These are phyloP conservation scores for Rhincodon typus DNA, from an alignment of 2,797 vertebrate genomes.

Conservation along the genomic window DNA sequence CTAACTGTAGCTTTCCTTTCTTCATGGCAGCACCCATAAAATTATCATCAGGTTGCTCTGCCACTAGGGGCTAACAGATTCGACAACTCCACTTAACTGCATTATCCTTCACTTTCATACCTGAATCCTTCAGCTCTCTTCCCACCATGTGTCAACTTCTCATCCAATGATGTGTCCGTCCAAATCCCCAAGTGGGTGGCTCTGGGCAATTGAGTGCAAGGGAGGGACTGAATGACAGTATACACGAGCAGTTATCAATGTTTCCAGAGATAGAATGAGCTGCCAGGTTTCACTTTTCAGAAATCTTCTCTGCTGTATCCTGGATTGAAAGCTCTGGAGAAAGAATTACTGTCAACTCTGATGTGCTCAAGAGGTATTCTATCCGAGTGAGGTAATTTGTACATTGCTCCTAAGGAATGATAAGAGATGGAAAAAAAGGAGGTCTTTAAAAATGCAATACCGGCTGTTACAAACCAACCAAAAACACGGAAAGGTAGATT, in stretches of 20 bases:
- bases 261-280: not conserved
- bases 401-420: not conserved
- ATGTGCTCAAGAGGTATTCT: not conserved
- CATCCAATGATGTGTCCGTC: not conserved
- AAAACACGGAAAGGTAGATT: not conserved
- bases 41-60: not conserved
- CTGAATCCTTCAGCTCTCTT: not conserved
- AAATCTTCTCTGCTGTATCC: not conserved
- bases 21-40: not conserved
- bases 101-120: not conserved
- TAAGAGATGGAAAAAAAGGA: not conserved
- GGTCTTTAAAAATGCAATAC: not conserved
- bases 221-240: not conserved
- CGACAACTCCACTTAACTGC: not conserved
- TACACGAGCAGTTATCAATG: not conserved
- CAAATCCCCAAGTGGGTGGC: not conserved
- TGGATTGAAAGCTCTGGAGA: not conserved
- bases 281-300: not conserved
- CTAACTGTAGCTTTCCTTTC: not conserved
- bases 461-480: not conserved
- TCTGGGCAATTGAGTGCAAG: not conserved
- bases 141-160: not conserved
- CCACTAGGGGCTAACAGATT: not conserved
- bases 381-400: not conserved
- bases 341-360: not conserved